These are phyloP conservation scores for Porites australiensis DNA, from an alignment of 64 coral and sea anemone genomes.

Conservation along the genomic window DNA sequence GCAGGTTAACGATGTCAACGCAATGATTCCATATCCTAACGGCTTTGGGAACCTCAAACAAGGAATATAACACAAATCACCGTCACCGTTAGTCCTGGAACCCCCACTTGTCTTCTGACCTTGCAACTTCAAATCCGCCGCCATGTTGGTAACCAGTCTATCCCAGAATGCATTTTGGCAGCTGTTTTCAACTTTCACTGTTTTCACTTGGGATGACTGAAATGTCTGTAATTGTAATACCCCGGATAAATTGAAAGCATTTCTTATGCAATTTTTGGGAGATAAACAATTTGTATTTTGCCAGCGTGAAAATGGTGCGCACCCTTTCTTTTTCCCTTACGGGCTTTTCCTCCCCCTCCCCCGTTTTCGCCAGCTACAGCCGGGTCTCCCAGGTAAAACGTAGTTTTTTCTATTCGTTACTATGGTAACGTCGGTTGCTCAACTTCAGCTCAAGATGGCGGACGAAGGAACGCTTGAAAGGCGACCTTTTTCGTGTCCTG, in stretches of 20 bases:
- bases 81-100: not conserved
- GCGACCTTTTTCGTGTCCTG: conserved; percentile 70
- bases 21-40: conserved; percentile 62
- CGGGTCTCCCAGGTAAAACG: not conserved
- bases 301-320: too few relatives aligned
- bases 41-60: conserved; percentile 40
- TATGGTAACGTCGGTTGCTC: conserved; percentile 31
- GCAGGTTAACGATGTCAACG: conserved; percentile 42
- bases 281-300: too few relatives aligned
- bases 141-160: conserved; percentile 40
- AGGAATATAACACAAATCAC: conserved; percentile 9
- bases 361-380: too few relatives aligned
- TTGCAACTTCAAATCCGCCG: conserved; percentile 72
- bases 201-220: not conserved
- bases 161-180: conserved; percentile 2
- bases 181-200: not conserved
- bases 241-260: too few relatives aligned
- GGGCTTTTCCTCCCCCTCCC: not conserved
- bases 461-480: conserved; percentile 34
- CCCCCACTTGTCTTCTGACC: not conserved
- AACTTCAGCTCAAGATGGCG: conserved; percentile 73
- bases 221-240: not conserved
- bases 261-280: too few relatives aligned
- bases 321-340: too few relatives aligned
- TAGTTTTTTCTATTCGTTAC: conserved; percentile 2